phyloP scores from a whole-genome alignment of 1,140 invertebrate genomes.

The Hyphantria cunea region DNA sequence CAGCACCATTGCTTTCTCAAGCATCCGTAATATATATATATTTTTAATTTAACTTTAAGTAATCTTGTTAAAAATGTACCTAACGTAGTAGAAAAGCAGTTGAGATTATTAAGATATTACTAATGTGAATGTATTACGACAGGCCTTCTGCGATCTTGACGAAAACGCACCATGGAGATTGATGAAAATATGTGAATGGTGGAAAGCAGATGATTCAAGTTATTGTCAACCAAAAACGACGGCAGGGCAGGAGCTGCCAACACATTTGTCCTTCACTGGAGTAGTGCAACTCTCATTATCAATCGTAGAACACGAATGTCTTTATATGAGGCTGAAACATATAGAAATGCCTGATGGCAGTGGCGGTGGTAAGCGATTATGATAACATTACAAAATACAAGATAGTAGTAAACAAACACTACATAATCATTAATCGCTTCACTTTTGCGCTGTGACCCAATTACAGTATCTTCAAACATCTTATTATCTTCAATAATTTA shows the following conservation, averaged over 20 bases:
- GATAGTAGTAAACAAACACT: not conserved
- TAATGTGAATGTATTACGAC: not conserved
- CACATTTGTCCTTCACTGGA: conserved; percentile 66
- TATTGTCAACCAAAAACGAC: conserved; percentile 56
- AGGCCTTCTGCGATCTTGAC: conserved; percentile 61
- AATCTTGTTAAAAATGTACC: too few species aligned
- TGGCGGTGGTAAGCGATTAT: conserved; percentile 32
- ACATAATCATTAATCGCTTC: not conserved
- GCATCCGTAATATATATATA: too few species aligned
- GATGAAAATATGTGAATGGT: conserved; percentile 72
- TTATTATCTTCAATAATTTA: too few species aligned
- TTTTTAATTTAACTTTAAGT: too few species aligned
- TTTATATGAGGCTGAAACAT: conserved; percentile 63
- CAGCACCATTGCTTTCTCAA: too few species aligned
- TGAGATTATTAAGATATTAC: too few species aligned
- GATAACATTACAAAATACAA: too few species aligned
- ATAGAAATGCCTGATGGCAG: conserved; percentile 51
- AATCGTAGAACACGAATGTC: conserved; percentile 50
- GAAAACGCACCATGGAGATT: conserved; percentile 54
- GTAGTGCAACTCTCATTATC: conserved; percentile 50
- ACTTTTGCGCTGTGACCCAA: too few species aligned
- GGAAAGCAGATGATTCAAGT: conserved; percentile 55
- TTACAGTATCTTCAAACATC: too few species aligned
- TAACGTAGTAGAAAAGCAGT: too few species aligned
- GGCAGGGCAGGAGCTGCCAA: conserved; percentile 43